phyloP scores from a whole-genome alignment of 2,888 invertebrate species.

The Pteria penguin region DNA sequence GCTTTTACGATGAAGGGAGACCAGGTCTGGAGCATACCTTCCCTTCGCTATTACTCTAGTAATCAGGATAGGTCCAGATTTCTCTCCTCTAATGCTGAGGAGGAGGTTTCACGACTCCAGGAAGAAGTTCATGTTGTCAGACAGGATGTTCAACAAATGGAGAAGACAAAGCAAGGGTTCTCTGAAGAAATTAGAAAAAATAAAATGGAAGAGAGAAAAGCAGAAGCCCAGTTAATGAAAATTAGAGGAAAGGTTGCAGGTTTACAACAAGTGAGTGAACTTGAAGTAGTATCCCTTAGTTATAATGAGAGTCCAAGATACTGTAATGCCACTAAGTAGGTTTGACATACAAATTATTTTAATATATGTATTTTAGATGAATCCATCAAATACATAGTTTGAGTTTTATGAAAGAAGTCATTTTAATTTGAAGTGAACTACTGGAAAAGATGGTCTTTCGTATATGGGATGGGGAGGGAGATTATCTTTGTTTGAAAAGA shows the following conservation, averaged over 20 bases:
- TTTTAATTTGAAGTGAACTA: too few relatives aligned
- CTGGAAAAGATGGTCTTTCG: too few relatives aligned
- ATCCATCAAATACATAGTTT: too few relatives aligned
- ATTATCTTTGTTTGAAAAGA: too few relatives aligned
- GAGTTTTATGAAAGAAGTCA: too few relatives aligned
- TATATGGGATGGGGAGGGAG: too few relatives aligned
- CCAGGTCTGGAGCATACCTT: constrained; percentile 71
- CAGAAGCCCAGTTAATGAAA: constrained; percentile 69
- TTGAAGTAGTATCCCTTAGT: too few relatives aligned
- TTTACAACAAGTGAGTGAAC: too few relatives aligned
- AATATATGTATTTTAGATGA: too few relatives aligned
- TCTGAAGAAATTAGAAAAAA: constrained; percentile 59
- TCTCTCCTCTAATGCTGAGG: constrained; percentile 74
- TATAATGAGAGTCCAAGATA: too few relatives aligned
- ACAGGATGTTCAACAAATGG: constrained; percentile 37
- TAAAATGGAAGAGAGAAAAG: constrained; percentile 60
- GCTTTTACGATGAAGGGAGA: constrained; percentile 75
- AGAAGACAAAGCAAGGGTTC: constrained; percentile 44
- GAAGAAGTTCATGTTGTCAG: constrained; percentile 42
- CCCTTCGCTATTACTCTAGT: constrained; percentile 75
- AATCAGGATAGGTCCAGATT: constrained; percentile 63
- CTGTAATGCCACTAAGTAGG: too few relatives aligned
- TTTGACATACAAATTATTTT: too few relatives aligned
- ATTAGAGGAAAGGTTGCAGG: constrained; percentile 61
- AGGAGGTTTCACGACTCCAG: constrained; percentile 64